Evolutionary conservation across 2,888 invertebrate genomes (phyloP).

Genomic region (Yponomeuta plumbellus): DNA sequence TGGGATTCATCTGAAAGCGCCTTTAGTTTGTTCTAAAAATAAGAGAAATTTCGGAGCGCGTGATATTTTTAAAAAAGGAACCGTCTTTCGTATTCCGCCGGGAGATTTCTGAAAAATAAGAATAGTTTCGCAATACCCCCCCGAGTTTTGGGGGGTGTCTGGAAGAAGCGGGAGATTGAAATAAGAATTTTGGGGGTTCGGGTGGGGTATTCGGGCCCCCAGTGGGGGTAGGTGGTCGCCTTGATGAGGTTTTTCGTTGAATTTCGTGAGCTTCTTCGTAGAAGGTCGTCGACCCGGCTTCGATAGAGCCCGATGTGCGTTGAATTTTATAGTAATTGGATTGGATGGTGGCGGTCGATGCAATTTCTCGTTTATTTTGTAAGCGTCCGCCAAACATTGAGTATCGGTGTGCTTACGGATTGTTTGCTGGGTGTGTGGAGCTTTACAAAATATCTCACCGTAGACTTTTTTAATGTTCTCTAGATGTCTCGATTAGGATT

Average conservation of each 20-base stretch:
- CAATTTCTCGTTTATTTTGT: conserved; percentile 20
- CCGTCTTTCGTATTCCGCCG: conserved; percentile 75
- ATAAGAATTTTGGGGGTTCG: conserved; percentile 72
- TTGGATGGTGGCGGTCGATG: conserved; percentile 41
- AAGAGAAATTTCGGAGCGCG: conserved; percentile 76
- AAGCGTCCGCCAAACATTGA: neutral
- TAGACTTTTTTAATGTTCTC: neutral
- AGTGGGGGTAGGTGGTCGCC: conserved; percentile 58
- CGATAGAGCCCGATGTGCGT: conserved; percentile 48
- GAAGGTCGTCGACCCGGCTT: conserved; percentile 61
- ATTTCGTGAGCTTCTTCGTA: conserved; percentile 62
- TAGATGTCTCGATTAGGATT: neutral
- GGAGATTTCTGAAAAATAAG: conserved; percentile 76
- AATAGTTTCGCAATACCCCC: conserved; percentile 73
- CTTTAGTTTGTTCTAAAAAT: conserved; percentile 55
- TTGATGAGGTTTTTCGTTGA: conserved; percentile 75
- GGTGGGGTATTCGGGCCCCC: conserved; percentile 52
- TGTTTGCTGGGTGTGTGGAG: neutral
- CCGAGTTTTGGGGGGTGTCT: conserved; percentile 49
- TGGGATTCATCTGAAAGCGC: neutral
- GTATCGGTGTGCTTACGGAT: neutral
- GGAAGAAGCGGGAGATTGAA: conserved; percentile 53
- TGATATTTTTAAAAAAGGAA: conserved; percentile 76
- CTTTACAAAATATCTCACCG: neutral
- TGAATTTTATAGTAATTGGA: conserved; percentile 69